Conservation (phyloP, 1,140 invertebrate species). For the Probaryconus sp. region DNA sequence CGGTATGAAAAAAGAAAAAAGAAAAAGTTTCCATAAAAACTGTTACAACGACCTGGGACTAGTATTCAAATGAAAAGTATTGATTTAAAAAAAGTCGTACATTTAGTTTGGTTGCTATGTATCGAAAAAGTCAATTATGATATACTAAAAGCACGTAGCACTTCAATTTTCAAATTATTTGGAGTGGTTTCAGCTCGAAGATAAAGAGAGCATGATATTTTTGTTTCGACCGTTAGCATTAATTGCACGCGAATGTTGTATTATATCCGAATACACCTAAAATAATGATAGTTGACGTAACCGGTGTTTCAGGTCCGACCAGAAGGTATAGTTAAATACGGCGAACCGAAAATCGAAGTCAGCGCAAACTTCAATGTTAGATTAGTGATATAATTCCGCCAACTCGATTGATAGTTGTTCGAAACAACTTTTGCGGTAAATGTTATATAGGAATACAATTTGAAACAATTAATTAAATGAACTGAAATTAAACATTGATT, state of each 20-base stretch:
- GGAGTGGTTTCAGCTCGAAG: conserved; percentile 21
- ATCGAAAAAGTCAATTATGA: conserved; percentile 11
- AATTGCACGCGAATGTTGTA: conserved; percentile 40
- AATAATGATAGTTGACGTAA: conserved; percentile 44
- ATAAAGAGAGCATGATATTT: conserved; percentile 37
- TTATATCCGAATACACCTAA: conserved; percentile 30
- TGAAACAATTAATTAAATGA: conserved; percentile 5
- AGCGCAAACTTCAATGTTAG: conserved; percentile 30
- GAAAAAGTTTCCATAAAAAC: no score
- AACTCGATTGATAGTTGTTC: conserved; percentile 40
- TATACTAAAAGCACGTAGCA: conserved; percentile 14
- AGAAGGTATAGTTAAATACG: conserved; percentile 32
- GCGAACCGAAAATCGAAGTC: conserved; percentile 37
- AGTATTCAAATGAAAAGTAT: no score
- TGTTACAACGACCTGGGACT: no score
- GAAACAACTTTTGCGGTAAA: conserved; percentile 22
- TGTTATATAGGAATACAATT: conserved; percentile 9
- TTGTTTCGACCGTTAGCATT: conserved; percentile 39
- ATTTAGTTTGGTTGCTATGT: neutral
- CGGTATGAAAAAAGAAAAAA: no score
- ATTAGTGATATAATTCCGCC: conserved; percentile 33
- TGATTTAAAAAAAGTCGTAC: no score
- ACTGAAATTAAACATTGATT: no score
- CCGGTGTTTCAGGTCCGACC: conserved; percentile 21
- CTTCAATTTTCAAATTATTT: conserved; percentile 40